Conservation (phyloP, 2,113 vertebrate genomes). For the Anoplopoma fimbria region DNA sequence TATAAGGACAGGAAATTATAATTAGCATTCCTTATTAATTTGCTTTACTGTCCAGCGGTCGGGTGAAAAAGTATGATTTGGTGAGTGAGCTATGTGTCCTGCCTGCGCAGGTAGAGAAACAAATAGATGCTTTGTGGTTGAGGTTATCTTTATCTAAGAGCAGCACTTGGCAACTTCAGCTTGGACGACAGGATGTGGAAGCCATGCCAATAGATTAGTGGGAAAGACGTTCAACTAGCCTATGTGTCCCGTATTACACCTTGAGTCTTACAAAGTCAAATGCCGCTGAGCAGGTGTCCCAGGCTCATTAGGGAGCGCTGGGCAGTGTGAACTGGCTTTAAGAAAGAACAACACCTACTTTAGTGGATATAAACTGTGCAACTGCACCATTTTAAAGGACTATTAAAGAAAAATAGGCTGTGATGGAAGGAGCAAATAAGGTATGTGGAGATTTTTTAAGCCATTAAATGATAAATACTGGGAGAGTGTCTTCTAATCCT, state of each 20-base stretch:
- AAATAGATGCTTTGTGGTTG: conserved; percentile 16
- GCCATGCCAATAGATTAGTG: conserved; percentile 71
- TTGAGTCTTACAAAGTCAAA: conserved; percentile 67
- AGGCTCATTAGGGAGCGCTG: conserved; percentile 56
- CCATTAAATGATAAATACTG: not conserved
- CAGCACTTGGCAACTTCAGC: conserved; percentile 46
- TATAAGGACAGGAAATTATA: too few relatives aligned
- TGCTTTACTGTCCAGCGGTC: not conserved
- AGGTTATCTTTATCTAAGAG: conserved; percentile 28
- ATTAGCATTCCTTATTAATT: not conserved
- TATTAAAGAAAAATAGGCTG: conserved; percentile 8
- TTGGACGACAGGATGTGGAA: conserved; percentile 49
- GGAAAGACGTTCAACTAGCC: conserved; percentile 45
- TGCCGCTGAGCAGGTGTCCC: conserved; percentile 70
- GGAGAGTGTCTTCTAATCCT: not conserved
- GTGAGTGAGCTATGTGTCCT: not conserved
- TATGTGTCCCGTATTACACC: conserved; percentile 56
- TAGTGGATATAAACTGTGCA: conserved; percentile 10
- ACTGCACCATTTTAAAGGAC: conserved; percentile 22
- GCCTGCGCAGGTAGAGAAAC: conserved; percentile 9
- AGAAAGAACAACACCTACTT: conserved; percentile 28
- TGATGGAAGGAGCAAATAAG: conserved; percentile 72
- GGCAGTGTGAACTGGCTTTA: conserved; percentile 36
- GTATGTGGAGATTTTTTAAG: conserved; percentile 55
- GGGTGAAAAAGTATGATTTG: not conserved